These are phyloP conservation scores for Pyralis farinalis DNA, from an alignment of 2,888 invertebrate genomes.

Conservation along the genomic window DNA sequence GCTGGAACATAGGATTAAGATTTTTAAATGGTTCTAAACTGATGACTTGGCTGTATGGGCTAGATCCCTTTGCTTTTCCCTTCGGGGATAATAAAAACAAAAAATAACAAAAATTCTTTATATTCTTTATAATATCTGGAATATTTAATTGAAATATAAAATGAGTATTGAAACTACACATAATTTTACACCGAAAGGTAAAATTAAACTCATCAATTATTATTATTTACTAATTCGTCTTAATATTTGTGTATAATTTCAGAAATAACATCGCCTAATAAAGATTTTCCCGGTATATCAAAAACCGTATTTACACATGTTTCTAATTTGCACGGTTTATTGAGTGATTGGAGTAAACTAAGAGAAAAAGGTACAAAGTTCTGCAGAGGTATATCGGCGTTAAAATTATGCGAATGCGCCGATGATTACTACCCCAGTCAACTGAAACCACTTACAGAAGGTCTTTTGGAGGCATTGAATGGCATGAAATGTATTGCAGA, in stretches of 20 bases:
- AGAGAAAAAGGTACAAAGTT: constrained; percentile 52
- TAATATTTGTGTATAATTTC: no score
- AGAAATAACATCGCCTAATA: constrained; percentile 56
- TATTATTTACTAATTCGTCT: no score
- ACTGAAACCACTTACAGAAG: constrained; percentile 44
- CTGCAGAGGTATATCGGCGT: constrained; percentile 44
- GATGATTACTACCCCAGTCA: constrained; percentile 57
- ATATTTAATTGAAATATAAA: no score
- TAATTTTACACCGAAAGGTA: constrained; percentile 49
- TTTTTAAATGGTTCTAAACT: no score
- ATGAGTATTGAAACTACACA: no score
- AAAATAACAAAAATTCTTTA: no score
- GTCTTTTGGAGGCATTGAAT: constrained; percentile 42
- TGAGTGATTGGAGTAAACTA: constrained; percentile 54
- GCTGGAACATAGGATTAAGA: no score
- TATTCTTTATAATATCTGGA: no score
- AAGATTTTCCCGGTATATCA: constrained; percentile 52
- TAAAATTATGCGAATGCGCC: constrained; percentile 57
- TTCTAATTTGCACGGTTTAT: constrained; percentile 45
- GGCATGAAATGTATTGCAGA: constrained; percentile 46
- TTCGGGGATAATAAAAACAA: no score
- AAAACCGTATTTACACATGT: constrained; percentile 64
- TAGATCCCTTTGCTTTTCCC: no score
- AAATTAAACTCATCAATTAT: no score
- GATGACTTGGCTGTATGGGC: no score